phyloP scores from a whole-genome alignment of 2,113 vertebrate species.

The Chrysemys picta region DNA sequence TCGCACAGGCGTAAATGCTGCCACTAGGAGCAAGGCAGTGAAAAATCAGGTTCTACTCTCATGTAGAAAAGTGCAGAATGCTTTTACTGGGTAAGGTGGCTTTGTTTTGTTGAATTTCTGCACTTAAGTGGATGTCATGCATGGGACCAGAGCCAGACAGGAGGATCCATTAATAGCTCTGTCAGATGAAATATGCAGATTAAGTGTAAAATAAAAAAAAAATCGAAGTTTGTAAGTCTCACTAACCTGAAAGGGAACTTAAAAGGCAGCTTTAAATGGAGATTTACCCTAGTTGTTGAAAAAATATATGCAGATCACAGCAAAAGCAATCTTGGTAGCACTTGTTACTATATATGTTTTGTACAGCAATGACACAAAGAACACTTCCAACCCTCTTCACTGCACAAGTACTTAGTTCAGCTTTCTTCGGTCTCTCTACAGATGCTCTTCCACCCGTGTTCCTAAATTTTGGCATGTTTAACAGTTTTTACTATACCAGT shows the following conservation, averaged over 20 bases:
- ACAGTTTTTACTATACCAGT: conserved; percentile 4
- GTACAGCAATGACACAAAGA: background rate
- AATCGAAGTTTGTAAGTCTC: background rate
- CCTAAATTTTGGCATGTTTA: conserved; percentile 34
- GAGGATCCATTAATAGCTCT: rapidly evolving
- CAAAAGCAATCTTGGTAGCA: background rate
- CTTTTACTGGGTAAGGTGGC: background rate
- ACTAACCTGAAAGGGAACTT: background rate
- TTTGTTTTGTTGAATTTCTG: background rate
- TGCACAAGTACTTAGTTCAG: background rate
- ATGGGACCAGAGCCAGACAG: background rate
- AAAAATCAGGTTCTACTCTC: background rate
- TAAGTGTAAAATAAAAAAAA: background rate
- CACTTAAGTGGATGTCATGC: background rate
- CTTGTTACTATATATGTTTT: background rate
- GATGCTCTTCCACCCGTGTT: background rate
- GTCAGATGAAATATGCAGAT: background rate
- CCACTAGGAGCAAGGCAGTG: rapidly evolving
- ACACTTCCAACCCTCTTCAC: rapidly evolving
- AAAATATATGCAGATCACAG: background rate
- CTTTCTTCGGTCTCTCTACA: background rate
- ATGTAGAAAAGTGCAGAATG: background rate
- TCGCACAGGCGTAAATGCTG: background rate
- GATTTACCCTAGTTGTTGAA: background rate
- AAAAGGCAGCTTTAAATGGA: background rate